Evolutionary conservation across 2,888 invertebrate genomes (phyloP).

Genomic region (Aspidapion aeneum): DNA sequence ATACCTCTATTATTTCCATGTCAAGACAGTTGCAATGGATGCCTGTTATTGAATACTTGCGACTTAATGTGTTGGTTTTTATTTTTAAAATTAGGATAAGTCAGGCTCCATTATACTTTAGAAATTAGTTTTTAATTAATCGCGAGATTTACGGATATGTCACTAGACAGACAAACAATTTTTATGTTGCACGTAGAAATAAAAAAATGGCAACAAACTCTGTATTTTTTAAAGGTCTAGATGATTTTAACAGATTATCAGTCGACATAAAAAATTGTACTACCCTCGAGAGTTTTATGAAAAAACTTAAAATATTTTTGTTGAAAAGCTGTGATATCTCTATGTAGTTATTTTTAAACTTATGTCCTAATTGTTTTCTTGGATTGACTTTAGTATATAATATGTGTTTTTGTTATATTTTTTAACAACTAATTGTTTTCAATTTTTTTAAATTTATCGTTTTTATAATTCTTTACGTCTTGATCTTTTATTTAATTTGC

Average conservation of each 20-base stretch:
- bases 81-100: background rate
- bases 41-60: background rate
- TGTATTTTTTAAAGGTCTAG: background rate
- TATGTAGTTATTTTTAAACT: too few relatives aligned
- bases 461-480: too few relatives aligned
- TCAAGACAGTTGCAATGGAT: background rate
- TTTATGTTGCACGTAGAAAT: background rate
- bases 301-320: conserved; percentile 5
- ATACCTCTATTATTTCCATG: background rate
- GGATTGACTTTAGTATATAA: too few relatives aligned
- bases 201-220: background rate
- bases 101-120: background rate
- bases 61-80: background rate
- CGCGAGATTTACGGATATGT: background rate
- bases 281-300: background rate
- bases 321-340: conserved; percentile 11
- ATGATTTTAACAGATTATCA: background rate
- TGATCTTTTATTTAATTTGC: too few relatives aligned
- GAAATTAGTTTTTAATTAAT: background rate
- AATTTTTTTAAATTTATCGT: too few relatives aligned
- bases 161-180: background rate
- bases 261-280: background rate
- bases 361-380: conserved; percentile 3
- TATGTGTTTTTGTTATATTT: too few relatives aligned
- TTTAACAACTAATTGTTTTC: too few relatives aligned